Evolutionary conservation across 1,140 invertebrate species (phyloP), one percentile per base, ranked within the genome.

Genomic region (Apis florea): DNA sequence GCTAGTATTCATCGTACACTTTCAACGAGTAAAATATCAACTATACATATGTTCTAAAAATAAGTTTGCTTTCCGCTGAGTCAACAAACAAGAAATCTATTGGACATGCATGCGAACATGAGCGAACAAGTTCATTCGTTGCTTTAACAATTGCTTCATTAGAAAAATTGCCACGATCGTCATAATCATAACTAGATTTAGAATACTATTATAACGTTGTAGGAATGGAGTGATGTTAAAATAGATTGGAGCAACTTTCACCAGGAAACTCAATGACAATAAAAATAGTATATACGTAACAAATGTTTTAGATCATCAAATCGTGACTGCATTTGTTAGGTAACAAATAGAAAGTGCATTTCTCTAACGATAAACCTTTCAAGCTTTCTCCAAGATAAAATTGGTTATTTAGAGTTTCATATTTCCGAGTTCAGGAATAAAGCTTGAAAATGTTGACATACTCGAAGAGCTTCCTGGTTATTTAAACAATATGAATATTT

Each of bases 261-360:
- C 80, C 73, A 69, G 80, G 80, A 70, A 82, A 77, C 54, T 4
- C 26, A 82, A 24, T n/a, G 9, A 2, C n/a, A 2, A 31, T 11
- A 67, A 76, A 70, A 75, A 74, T 47, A 17, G 8, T 0, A 53
- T 0, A 53, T 49, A 47, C 47, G 58, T 69, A 82, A 82, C 66
- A 69, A 61, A 77, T 47, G 72, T n/a, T 59, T 66, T 58, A 47
- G 24, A n/a, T 26, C 63, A 49, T 63, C 40, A 13, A 70, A 24
- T 70, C 31, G 74, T 61, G 72, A 81, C 40, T 64, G 31, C 51
- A 26, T 31, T 56, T 1, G 31, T 82, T 82, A 64, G 12, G 15
- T 54, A 69, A 82, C 4, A 5, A 3, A 15, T 56, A 56, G 74
- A 77, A 77, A 77, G 80, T 54, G 56, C 56, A 77, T 82, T 77